These are phyloP conservation scores for Eustalomyia histrio DNA, from an alignment of 2,888 invertebrate species.

Conservation along the genomic window DNA sequence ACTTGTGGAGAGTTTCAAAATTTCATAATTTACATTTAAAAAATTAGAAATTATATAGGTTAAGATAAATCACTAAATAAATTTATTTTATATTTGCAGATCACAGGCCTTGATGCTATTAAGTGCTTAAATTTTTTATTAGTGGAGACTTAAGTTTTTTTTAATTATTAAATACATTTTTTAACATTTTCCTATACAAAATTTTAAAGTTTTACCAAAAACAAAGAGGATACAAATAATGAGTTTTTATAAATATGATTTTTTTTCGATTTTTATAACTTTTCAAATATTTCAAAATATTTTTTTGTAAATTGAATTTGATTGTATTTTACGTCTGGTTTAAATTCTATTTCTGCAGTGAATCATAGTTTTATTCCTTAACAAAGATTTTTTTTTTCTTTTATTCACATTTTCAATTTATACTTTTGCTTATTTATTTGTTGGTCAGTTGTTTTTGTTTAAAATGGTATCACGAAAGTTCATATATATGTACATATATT, in stretches of 20 bases:
- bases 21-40: too few relatives aligned
- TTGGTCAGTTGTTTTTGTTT: neutral
- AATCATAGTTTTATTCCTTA: slow-evolving; percentile 7
- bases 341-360: neutral
- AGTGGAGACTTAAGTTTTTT: slow-evolving; percentile 6
- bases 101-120: too few relatives aligned
- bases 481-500: slow-evolving; percentile 39
- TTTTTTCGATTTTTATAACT: too few relatives aligned
- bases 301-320: neutral
- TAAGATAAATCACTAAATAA: too few relatives aligned
- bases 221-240: neutral
- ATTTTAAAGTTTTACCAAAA: neutral
- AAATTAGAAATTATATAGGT: too few relatives aligned
- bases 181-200: neutral
- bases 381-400: neutral
- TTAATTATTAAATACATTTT: neutral
- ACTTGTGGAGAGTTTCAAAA: slow-evolving; percentile 15
- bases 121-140: neutral
- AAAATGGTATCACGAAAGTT: slow-evolving; percentile 3
- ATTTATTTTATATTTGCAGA: too few relatives aligned
- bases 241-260: too few relatives aligned
- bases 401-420: neutral
- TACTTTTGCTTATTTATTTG: neutral
- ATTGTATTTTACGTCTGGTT: neutral
- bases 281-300: too few relatives aligned